Evolutionary conservation across 2,888 invertebrate genomes (phyloP).

Genomic region (Drosophila koepferae): DNA sequence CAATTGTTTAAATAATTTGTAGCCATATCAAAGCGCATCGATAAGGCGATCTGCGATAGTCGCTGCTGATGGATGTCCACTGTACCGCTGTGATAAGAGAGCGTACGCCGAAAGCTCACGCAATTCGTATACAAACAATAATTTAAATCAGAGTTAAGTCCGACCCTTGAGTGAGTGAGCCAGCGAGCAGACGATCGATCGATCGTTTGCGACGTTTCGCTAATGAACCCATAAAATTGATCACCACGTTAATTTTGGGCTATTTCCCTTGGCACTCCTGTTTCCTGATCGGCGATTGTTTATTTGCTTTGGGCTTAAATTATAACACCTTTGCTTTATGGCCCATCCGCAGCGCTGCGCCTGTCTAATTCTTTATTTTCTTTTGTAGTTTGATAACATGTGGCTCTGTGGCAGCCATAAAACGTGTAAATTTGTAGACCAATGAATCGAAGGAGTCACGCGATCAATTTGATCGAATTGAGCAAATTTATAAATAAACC

Average conservation of each 20-base stretch:
- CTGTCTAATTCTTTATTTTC: conserved; percentile 39
- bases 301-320: conserved; percentile 48
- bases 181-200: conserved; percentile 62
- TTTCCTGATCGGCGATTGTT: conserved; percentile 19
- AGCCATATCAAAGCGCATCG: conserved; percentile 21
- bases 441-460: conserved; percentile 56
- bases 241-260: conserved; percentile 72
- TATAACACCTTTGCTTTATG: conserved; percentile 71
- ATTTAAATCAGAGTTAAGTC: conserved; percentile 74
- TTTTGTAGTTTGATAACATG: conserved; percentile 47
- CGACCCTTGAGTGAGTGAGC: conserved; percentile 62
- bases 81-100: conserved; percentile 36
- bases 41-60: conserved; percentile 52
- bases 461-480: conserved; percentile 50
- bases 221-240: conserved; percentile 81
- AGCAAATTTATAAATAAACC: conserved; percentile 38
- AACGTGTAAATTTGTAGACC: conserved; percentile 66
- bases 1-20: conserved; percentile 59
- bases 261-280: conserved; percentile 1
- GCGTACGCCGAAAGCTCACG: conserved; percentile 15
- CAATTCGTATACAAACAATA: conserved; percentile 64
- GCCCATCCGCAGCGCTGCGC: conserved; percentile 11
- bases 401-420: conserved; percentile 43
- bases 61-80: conserved; percentile 53
- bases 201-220: conserved; percentile 51